phyloP scores from a whole-genome alignment of 2,888 invertebrate genomes.

The Melieria omissa region DNA sequence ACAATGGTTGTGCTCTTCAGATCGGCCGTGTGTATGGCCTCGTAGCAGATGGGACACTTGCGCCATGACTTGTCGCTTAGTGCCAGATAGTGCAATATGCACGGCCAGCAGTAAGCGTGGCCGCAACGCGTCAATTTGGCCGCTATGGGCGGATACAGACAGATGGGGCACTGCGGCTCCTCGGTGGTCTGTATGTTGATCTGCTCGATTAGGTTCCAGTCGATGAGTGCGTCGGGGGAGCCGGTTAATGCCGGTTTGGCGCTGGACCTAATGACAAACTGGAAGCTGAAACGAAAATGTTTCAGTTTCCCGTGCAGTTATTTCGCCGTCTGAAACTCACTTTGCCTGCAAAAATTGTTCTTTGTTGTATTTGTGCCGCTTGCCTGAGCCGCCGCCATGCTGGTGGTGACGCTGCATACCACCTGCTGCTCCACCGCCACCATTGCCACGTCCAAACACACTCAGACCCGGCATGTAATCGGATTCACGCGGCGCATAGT shows the following conservation, averaged over 20 bases:
- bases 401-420: constrained; percentile 44
- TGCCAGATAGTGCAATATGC: constrained; percentile 90
- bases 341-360: constrained; percentile 95
- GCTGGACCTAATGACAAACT: constrained; percentile 89
- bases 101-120: constrained; percentile 96
- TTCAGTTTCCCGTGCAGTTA: neutral
- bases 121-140: constrained; percentile 95
- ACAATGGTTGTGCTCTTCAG: constrained; percentile 78
- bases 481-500: constrained; percentile 76
- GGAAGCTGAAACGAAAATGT: constrained; percentile 77
- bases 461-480: constrained; percentile 52
- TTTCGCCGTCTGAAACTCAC: constrained; percentile 69
- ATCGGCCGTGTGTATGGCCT: constrained; percentile 81
- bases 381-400: constrained; percentile 42
- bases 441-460: constrained; percentile 47
- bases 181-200: constrained; percentile 79
- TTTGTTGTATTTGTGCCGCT: constrained; percentile 83
- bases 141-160: constrained; percentile 85
- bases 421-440: constrained; percentile 43
- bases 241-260: constrained; percentile 78
- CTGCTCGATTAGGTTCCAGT: constrained; percentile 94
- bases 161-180: constrained; percentile 88
- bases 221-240: constrained; percentile 89
- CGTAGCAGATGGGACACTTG: constrained; percentile 94
- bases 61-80: constrained; percentile 84